Evolutionary conservation across 1,140 invertebrate genomes (phyloP), one percentile per base, ranked within the genome.

Genomic region (Calephelis virginiensis): DNA sequence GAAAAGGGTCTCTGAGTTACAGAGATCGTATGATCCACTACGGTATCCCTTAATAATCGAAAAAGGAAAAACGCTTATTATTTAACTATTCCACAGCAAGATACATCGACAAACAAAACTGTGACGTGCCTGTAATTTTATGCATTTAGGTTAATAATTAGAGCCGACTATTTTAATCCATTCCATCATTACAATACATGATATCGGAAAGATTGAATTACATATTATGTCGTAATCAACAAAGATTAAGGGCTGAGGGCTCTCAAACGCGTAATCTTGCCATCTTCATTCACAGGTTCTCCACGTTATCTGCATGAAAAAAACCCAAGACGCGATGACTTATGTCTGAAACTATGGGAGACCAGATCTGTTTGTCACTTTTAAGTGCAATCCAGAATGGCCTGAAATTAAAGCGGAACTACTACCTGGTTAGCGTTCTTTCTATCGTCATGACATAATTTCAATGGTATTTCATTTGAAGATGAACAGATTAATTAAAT

Each of bases 391-490:
- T 48, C 48, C 48, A 7, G 63, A 64, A 43, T 64, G 63, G 63
- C 17, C 46, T 37, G 47, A 63, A 49, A 63, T 63, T 37, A 63
- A 63, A 49, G 46, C 17, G 12, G 46, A 49, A 10, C 68, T 75
- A 60, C 61, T 70, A 73, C 40, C 68, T 43, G 10, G 50, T 47
- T 45, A 68, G 13, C 63, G 70, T 63, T 47, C 63, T 53, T 37
- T 61, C 45, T 74, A 83, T 74, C 72, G 80, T 49, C 82, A 82
- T 63, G 81, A 85, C 68, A 76, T 92, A 28, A 77, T 48, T 64
- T 71, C 75, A 56, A 46, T 91, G 65, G 91, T 93, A 8, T 93
- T 93, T 77, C 50, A 77, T 78, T 61, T 74, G 88, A 69, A 93
- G 92, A 76, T 64, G 92, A 37, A 89, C 82, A 71, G 71, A 77